A percentile compares a stretch with the other conserved stretches of the same genome.
Conservation (phyloP, 2,888 invertebrate genomes). For the Patella caerulea region DNA sequence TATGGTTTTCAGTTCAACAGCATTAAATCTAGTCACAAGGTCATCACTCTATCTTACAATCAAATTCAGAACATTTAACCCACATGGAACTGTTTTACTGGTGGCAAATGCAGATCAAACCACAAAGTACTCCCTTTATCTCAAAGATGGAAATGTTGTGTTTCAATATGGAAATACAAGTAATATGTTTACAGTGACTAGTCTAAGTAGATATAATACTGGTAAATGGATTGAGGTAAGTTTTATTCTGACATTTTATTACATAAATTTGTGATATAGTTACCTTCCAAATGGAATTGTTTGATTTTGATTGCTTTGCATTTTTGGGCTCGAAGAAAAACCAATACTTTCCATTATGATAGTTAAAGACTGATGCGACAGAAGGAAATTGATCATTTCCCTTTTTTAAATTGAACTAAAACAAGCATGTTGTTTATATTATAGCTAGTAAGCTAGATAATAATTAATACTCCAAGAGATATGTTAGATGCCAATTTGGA, state of each 20-base stretch:
- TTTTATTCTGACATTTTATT: background rate
- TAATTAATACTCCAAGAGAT: too few relatives aligned
- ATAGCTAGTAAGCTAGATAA: too few relatives aligned
- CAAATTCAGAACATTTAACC: conserved; percentile 44
- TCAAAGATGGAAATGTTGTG: conserved; percentile 32
- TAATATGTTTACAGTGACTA: background rate
- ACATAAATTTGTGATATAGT: too few relatives aligned
- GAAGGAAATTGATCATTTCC: too few relatives aligned
- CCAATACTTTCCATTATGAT: too few relatives aligned
- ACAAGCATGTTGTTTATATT: too few relatives aligned
- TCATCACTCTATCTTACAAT: conserved; percentile 32
- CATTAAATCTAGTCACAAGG: conserved; percentile 22
- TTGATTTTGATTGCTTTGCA: too few relatives aligned
- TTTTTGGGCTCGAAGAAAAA: too few relatives aligned
- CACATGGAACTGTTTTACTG: conserved; percentile 41
- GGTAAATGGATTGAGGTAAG: conserved; percentile 47
- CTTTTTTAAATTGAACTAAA: too few relatives aligned
- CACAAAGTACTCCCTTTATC: conserved; percentile 19
- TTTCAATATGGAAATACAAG: conserved; percentile 25
- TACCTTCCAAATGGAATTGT: too few relatives aligned
- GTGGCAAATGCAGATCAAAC: conserved; percentile 13
- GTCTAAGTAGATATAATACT: conserved; percentile 36
- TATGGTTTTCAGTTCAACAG: conserved; percentile 15
- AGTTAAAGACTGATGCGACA: too few relatives aligned
- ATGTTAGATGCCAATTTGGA: too few relatives aligned